Conservation (phyloP, 2,888 invertebrate species). For the Isoperla grammatica region DNA sequence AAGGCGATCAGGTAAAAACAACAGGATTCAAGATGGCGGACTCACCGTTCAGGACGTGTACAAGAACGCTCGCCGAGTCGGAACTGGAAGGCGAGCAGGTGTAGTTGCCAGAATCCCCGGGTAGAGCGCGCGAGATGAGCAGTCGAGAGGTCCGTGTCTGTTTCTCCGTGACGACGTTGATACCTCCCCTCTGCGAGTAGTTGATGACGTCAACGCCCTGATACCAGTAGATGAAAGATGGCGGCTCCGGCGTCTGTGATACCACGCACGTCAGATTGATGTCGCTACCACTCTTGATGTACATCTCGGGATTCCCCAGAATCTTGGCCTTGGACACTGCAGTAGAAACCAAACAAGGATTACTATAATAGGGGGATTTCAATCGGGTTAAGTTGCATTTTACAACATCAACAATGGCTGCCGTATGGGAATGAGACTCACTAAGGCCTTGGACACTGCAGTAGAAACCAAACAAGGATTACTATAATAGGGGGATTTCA, state of each 20-base stretch:
- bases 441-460: conserved; percentile 40
- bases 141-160: conserved; percentile 48
- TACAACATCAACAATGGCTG: too few relatives aligned
- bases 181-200: conserved; percentile 52
- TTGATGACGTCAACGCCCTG: conserved; percentile 52
- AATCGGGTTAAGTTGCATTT: too few relatives aligned
- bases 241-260: conserved; percentile 74
- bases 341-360: conserved; percentile 30
- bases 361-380: conserved; percentile 10
- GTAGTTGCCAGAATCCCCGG: conserved; percentile 60
- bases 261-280: conserved; percentile 88
- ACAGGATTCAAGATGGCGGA: conserved; percentile 16
- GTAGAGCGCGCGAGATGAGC: conserved; percentile 55
- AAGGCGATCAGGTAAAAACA: too few relatives aligned
- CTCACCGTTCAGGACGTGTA: conserved; percentile 73
- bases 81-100: conserved; percentile 46
- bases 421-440: conserved; percentile 46
- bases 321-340: conserved; percentile 87
- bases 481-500: too few relatives aligned
- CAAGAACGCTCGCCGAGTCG: conserved; percentile 76
- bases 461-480: too few relatives aligned
- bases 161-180: conserved; percentile 51
- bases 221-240: conserved; percentile 64
- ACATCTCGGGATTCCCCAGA: conserved; percentile 76
- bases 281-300: conserved; percentile 84